These are phyloP conservation scores for Bradypodion ventrale DNA, from an alignment of 2,797 vertebrate genomes.

Conservation along the genomic window DNA sequence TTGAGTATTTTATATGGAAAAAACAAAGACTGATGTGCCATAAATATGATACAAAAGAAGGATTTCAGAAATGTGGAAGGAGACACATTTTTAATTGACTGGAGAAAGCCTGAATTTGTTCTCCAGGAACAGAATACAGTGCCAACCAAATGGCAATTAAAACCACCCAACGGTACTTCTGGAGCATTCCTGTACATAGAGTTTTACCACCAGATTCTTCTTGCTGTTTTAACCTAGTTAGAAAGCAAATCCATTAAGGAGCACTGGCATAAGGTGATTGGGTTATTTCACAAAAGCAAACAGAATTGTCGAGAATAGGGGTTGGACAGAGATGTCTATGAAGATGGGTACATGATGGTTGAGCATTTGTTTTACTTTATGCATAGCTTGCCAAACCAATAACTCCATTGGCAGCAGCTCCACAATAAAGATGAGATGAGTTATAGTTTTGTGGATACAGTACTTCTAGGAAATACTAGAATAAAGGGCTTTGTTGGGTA, in stretches of 20 bases:
- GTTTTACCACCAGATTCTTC: background rate
- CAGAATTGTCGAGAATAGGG: background rate
- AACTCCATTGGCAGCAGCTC: no score
- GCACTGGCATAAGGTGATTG: background rate
- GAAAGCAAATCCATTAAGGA: background rate
- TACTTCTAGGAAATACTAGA: no score
- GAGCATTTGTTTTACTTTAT: background rate
- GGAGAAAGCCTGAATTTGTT: conserved; percentile 4
- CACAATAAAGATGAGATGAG: no score
- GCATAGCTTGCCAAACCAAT: no score
- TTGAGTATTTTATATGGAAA: conserved; percentile 50
- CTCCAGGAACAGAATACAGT: background rate
- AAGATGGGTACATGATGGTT: background rate
- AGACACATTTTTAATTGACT: conserved; percentile 14
- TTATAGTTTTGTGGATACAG: background rate
- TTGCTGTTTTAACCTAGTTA: background rate
- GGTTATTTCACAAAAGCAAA: background rate
- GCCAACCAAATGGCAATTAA: background rate
- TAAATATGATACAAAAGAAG: conserved; percentile 58
- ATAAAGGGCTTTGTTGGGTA: no score
- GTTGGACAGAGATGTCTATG: background rate
- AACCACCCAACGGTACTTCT: background rate
- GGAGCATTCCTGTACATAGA: background rate
- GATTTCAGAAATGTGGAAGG: conserved; percentile 52
- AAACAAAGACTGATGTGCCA: conserved; percentile 48